phyloP scores from a whole-genome alignment of 2,797 vertebrate genomes.

The Gastrophryne carolinensis region DNA sequence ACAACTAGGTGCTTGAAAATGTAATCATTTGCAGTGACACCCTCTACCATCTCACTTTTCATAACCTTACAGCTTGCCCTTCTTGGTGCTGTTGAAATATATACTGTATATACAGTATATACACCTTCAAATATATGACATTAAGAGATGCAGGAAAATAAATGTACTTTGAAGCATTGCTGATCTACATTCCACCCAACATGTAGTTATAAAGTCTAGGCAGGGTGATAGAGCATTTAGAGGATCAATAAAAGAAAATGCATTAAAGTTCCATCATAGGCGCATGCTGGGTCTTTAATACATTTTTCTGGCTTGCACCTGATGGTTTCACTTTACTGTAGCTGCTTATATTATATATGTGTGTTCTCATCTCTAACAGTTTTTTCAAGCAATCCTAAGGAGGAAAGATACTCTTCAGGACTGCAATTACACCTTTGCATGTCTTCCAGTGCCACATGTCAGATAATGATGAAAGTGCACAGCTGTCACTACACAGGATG shows the following conservation, averaged over 20 bases:
- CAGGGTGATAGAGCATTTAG: slow-evolving; percentile 29
- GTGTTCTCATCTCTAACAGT: slow-evolving; percentile 35
- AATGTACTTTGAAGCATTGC: neutral
- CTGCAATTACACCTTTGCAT: slow-evolving; percentile 40
- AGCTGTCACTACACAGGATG: slow-evolving; percentile 1
- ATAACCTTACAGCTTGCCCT: no score
- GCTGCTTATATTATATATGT: slow-evolving; percentile 40
- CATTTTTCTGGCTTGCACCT: slow-evolving; percentile 40
- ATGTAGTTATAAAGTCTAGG: slow-evolving; percentile 1
- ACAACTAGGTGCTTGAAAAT: no score
- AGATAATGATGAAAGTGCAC: slow-evolving; percentile 34
- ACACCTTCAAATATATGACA: no score
- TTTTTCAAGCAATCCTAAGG: slow-evolving; percentile 17
- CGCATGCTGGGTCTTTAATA: slow-evolving; percentile 38
- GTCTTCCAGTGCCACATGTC: slow-evolving; percentile 38
- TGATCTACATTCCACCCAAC: slow-evolving; percentile 4
- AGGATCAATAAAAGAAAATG: slow-evolving; percentile 31
- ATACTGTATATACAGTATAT: no score
- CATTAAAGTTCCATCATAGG: slow-evolving; percentile 28
- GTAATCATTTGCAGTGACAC: no score
- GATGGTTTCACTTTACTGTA: slow-evolving; percentile 22
- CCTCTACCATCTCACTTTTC: no score
- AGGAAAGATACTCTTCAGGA: slow-evolving; percentile 5
- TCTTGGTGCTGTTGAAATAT: no score
- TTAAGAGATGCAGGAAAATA: neutral